Evolutionary conservation across 2,797 vertebrate species (phyloP), one percentile per base, ranked within the genome.

Genomic region (Coregonus ussuriensis): DNA sequence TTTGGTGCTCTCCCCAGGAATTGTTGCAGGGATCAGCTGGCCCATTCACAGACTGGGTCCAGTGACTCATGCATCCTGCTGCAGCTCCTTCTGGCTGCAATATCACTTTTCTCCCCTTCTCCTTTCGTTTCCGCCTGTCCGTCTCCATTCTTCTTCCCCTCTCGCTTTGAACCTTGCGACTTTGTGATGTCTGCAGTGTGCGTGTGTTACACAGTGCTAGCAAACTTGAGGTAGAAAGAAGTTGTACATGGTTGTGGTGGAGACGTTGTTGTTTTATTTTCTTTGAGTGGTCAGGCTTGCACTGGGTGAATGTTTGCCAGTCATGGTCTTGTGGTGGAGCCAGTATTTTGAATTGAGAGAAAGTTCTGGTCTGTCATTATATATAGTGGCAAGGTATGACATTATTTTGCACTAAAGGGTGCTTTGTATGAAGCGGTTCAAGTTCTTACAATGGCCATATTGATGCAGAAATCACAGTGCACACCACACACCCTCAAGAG

Each of bases 1-100:
- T 93, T 95, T 87, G 93, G 93, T 91, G 92, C 94, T 91, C 94
- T 95, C 95, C 94, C 94, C 93, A 94, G 95, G 96, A 97, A 95
- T 94, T 94, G 93, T 94, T 94, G 94, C 93, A 93, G 93, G 94
- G 95, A 96, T 97, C 96, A 97, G 96, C 95, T 98, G 96, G 96
- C 95, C 96, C 96, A 97, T 98, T 98, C 96, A 97, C 94, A 93
- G 95, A 95, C 95, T 95, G 94, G 94, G 94, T 94, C 90, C 94
- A 93, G 93, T 96, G 96, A 96, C 94, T 97, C 96, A 96, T 94
- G 93, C 95, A 92, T 96, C 96, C 95, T 95, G 94, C 91, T 93
- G 93, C 90, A 94, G 94, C 93, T 91, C 93, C 95, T 95, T 62
- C 21, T 1, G 95, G 94, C 94, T 94, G 83, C 89, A 88, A 92